Evolutionary conservation across 2,888 invertebrate species (phyloP), one percentile per base, ranked within the genome.

Genomic region (Pecten maximus): DNA sequence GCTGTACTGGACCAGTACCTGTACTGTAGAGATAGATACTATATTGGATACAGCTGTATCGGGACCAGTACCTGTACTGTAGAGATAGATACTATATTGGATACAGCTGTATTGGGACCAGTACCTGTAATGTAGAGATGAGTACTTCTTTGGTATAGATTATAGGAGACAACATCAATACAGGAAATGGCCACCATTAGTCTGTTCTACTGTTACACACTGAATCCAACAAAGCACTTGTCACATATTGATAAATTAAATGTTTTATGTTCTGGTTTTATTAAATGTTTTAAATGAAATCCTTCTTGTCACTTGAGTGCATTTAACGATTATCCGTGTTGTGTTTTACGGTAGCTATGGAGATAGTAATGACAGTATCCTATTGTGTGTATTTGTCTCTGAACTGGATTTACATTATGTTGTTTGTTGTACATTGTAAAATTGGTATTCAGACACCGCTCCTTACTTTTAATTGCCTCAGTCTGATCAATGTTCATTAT

Each of bases 291-390:
- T 28, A 74, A 74, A 35, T 74, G 74, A 12, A 74, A 74, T 74
- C 23, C 48, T 48, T 60, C 35, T 10, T 35, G 28, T 74, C 74
- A 28, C 74, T 74, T 74, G 35, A 74, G 74, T 35, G 35, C 16
- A 35, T 74, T 28, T 23, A 54, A 54, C 74, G 74, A 74, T 74
- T 74, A 74, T 35, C 74, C 15, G 23, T 74, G 54, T 23, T 54
- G 35, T 74, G 74, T 74, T 74, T 74, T 74, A 74, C 15, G 74
- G 74, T 74, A 35, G 74, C 35, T 74, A 28, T 74, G 74, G 74
- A 35, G 35, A 28, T 35, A 23, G 35, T 35, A 15, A 74, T 28
- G 74, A 35, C 74, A 74, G 74, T 74, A 28, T 74, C 35, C 74
- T 74, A 74, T 74, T 74, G 74, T 74, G 12, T 23, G 0, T 35